A percentile compares a stretch with the other conserved stretches of the same genome.
Conservation (phyloP, 2,113 vertebrate species). For the Prionailurus bengalensis region DNA sequence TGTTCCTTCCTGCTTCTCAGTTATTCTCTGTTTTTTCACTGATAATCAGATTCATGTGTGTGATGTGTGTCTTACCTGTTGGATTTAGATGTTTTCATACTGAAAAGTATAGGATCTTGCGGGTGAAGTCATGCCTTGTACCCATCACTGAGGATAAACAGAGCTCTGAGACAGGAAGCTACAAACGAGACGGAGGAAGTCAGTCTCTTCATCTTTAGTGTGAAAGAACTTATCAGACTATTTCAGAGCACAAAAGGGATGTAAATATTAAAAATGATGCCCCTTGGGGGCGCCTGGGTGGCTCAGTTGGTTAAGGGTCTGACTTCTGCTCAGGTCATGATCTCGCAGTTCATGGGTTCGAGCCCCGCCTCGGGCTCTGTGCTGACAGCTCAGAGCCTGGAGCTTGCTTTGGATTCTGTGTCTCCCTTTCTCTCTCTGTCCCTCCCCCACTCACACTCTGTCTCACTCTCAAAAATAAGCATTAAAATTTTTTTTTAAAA, state of each 20-base stretch:
- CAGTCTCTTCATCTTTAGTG: background rate
- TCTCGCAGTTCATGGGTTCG: no score
- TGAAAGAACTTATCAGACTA: background rate
- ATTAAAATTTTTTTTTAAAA: no score
- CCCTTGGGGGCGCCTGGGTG: no score
- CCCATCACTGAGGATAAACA: background rate
- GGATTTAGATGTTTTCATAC: background rate
- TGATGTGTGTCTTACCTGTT: background rate
- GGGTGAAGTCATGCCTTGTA: background rate
- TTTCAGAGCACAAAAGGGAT: background rate
- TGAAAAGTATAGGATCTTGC: background rate
- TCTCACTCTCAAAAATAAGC: no score
- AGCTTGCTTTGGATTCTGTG: no score
- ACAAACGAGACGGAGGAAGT: background rate
- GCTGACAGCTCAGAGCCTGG: no score
- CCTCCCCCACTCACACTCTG: no score
- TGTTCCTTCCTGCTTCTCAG: background rate
- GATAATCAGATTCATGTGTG: background rate
- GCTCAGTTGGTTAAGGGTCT: no score
- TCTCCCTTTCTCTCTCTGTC: no score
- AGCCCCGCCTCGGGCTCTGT: no score
- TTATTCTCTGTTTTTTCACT: background rate
- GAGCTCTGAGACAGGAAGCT: background rate
- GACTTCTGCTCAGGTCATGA: no score
- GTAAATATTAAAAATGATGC: background rate